Evolutionary conservation across 2,888 invertebrate species (phyloP).

Genomic region (Parelbella ahira): DNA sequence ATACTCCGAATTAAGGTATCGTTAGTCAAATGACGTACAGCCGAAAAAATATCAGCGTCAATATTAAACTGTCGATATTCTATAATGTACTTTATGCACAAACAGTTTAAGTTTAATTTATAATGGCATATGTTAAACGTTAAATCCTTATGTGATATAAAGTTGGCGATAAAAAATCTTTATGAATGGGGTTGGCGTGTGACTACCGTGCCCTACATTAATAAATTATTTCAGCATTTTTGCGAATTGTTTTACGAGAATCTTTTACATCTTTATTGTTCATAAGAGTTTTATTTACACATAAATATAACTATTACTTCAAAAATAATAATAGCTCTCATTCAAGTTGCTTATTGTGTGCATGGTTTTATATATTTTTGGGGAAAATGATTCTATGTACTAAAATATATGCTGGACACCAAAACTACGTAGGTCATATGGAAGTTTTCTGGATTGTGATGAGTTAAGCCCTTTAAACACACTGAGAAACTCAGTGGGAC

Average conservation of each 20-base stretch:
- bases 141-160: slow-evolving; percentile 29
- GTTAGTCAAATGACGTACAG: slow-evolving; percentile 66
- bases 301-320: no score
- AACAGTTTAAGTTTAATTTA: slow-evolving; percentile 27
- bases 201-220: slow-evolving; percentile 59
- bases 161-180: slow-evolving; percentile 53
- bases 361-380: no score
- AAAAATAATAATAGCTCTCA: no score
- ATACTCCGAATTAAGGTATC: slow-evolving; percentile 75
- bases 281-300: slow-evolving; percentile 4
- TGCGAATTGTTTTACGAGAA: slow-evolving; percentile 60
- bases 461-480: no score
- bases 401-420: no score
- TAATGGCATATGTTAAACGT: slow-evolving; percentile 2
- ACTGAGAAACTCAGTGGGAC: no score
- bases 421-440: no score
- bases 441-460: no score
- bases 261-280: slow-evolving; percentile 32
- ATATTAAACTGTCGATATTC: slow-evolving; percentile 24
- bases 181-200: slow-evolving; percentile 67
- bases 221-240: slow-evolving; percentile 63
- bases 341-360: no score
- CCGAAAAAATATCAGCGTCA: slow-evolving; percentile 29
- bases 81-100: slow-evolving; percentile 4
- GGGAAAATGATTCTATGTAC: no score